Conservation (phyloP, 2,113 vertebrate species). For the Ariopsis seemanni region DNA sequence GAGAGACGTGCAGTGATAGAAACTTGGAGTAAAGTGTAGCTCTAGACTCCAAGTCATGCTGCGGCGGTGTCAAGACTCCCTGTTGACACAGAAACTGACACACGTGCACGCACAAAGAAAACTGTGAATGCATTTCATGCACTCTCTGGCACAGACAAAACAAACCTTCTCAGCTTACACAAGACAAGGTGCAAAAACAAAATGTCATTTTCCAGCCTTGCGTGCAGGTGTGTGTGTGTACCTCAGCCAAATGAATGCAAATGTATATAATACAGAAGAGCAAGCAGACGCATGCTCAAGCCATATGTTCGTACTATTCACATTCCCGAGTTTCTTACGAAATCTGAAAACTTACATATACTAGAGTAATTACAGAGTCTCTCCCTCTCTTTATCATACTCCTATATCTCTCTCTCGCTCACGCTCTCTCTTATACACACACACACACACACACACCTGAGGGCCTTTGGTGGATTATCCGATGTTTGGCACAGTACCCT, state of each 20-base stretch:
- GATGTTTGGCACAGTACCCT: conserved; percentile 61
- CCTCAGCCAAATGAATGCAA: conserved; percentile 22
- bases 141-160: background rate
- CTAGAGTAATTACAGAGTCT: conserved; percentile 5
- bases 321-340: conserved; percentile 22
- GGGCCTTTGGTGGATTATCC: conserved; percentile 70
- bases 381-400: background rate
- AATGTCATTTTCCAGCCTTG: background rate
- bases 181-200: background rate
- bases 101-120: conserved; percentile 53
- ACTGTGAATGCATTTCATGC: conserved; percentile 55
- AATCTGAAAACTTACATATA: background rate
- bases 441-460: conserved; percentile 62
- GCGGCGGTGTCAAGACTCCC: conserved; percentile 58
- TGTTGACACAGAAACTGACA: conserved; percentile 37
- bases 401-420: background rate
- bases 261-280: conserved; percentile 37
- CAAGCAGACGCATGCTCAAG: conserved; percentile 25
- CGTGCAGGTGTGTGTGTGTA: background rate
- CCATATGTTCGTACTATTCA: background rate
- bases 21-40: conserved; percentile 56
- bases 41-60: conserved; percentile 64
- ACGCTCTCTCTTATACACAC: conserved; percentile 19
- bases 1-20: conserved; percentile 52
- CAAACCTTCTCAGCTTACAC: conserved; percentile 14